A percentile compares a stretch with the other conserved stretches of the same genome.
Evolutionary conservation across 2,888 invertebrate genomes (phyloP).

Genomic region (Drosophila quinaria): DNA sequence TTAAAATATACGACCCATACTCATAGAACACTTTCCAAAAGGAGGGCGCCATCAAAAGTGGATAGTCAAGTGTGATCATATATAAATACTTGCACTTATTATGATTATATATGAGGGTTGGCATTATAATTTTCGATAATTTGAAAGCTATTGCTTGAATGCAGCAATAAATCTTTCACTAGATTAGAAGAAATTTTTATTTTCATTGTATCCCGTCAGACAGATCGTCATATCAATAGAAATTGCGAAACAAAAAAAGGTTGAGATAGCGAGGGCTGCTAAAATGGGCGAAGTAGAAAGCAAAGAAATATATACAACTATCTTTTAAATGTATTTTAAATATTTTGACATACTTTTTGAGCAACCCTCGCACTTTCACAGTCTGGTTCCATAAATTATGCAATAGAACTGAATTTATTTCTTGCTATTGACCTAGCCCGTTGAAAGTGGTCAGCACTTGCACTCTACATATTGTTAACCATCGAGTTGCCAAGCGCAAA

Average conservation of each 20-base stretch:
- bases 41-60: constrained; percentile 33
- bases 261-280: constrained; percentile 3
- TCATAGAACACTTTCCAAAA: constrained; percentile 14
- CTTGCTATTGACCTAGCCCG: constrained; percentile 51
- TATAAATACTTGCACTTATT: constrained; percentile 28
- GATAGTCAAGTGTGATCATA: constrained; percentile 52
- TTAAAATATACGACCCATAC: constrained; percentile 37
- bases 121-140: constrained; percentile 54
- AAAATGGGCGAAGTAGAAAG: neutral
- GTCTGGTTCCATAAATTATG: constrained; percentile 43
- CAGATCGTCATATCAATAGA: constrained; percentile 26
- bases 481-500: constrained; percentile 8
- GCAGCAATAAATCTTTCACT: constrained; percentile 44
- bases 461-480: constrained; percentile 37
- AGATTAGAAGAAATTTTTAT: constrained; percentile 20
- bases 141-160: constrained; percentile 48
- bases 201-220: constrained; percentile 27
- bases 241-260: constrained; percentile 3
- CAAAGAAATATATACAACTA: too few relatives aligned
- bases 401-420: constrained; percentile 31
- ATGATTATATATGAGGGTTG: constrained; percentile 23
- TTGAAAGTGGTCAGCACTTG: constrained; percentile 62
- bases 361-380: constrained; percentile 25
- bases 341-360: neutral
- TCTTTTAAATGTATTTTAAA: neutral